These are phyloP conservation scores for Camponotus pennsylvanicus DNA, from an alignment of 1,140 invertebrate genomes.

Conservation along the genomic window DNA sequence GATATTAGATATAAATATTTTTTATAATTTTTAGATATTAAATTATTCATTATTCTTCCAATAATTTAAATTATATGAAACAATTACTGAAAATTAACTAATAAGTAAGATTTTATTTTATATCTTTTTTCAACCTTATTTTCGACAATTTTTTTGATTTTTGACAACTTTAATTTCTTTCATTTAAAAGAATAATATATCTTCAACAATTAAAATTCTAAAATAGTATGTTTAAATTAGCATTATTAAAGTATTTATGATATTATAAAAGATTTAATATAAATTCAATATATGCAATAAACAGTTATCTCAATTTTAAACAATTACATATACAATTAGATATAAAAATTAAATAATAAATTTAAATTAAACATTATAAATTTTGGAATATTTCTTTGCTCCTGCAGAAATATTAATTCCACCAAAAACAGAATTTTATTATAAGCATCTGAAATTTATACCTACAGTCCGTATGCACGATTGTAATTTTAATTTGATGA, in stretches of 20 bases:
- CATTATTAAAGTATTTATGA: no score
- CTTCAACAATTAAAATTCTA: no score
- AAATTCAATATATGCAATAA: background rate
- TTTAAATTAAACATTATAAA: conserved; percentile 3
- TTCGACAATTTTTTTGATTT: no score
- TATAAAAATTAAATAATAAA: conserved; percentile 3
- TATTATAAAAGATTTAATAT: no score
- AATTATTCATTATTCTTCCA: background rate
- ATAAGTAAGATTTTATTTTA: no score
- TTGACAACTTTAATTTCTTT: no score
- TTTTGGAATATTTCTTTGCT: background rate
- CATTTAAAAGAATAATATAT: no score
- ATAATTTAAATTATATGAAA: no score
- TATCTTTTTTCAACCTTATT: no score
- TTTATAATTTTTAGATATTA: background rate
- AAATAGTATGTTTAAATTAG: no score
- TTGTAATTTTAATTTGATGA: conserved; percentile 20
- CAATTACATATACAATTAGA: background rate
- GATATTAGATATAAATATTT: background rate
- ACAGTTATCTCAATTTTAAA: background rate
- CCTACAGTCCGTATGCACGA: background rate
- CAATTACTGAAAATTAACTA: no score
- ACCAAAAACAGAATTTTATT: background rate
- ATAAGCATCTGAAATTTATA: background rate
- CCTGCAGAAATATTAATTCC: conserved; percentile 19